These are phyloP conservation scores for sheep (Ovis aries) DNA, from an alignment of 2,113 vertebrate species.

Conservation along the genomic window ARS-UI_Ramb_v3.0 NC_056077.1:36145501-36146000, in stretches of 20 bases:
- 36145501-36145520: background rate
- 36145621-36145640: background rate
- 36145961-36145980: background rate
- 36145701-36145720: background rate
- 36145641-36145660: background rate
- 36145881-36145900: background rate
- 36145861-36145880: constrained; percentile 47
- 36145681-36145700: background rate
- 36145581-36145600: background rate
- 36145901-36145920: background rate
- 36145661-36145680: background rate
- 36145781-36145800: background rate
- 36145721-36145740: background rate
- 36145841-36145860: background rate
- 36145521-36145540: background rate
- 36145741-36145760: background rate
- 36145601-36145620: background rate
- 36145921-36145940: background rate
- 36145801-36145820: background rate
- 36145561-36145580: background rate
- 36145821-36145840: background rate
- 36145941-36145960: background rate
- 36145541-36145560: background rate
- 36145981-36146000: background rate
- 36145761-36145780: background rate